Conservation (phyloP, 2,797 vertebrate genomes). For the Falco peregrinus region DNA sequence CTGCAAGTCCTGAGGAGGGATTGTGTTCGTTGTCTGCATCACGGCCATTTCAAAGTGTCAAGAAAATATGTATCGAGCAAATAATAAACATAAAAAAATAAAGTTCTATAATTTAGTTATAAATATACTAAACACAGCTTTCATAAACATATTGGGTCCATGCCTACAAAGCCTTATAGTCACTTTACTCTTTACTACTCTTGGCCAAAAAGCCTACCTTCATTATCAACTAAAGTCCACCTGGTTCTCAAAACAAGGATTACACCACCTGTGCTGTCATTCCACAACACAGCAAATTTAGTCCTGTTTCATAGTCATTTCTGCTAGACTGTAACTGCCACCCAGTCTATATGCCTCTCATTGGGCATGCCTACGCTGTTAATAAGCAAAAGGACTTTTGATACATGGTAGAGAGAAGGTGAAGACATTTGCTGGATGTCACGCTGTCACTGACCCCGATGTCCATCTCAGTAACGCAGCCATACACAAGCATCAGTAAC, state of each 20-base stretch:
- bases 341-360: background rate
- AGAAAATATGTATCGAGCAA: background rate
- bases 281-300: background rate
- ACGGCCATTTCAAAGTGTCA: background rate
- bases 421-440: background rate
- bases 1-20: background rate
- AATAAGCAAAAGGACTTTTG: background rate
- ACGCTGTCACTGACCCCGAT: background rate
- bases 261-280: background rate
- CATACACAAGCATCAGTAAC: background rate
- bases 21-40: background rate
- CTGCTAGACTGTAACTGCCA: background rate
- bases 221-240: background rate
- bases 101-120: background rate
- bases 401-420: background rate
- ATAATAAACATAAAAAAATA: background rate
- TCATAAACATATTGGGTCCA: background rate
- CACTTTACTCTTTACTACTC: background rate
- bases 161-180: background rate
- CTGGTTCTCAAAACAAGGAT: background rate
- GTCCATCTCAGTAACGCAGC: background rate
- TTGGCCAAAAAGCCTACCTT: background rate
- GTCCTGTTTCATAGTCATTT: background rate
- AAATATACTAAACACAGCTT: background rate
- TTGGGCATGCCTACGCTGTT: background rate